Conservation (phyloP, 2,113 vertebrate species). For the Fulica atra region DNA sequence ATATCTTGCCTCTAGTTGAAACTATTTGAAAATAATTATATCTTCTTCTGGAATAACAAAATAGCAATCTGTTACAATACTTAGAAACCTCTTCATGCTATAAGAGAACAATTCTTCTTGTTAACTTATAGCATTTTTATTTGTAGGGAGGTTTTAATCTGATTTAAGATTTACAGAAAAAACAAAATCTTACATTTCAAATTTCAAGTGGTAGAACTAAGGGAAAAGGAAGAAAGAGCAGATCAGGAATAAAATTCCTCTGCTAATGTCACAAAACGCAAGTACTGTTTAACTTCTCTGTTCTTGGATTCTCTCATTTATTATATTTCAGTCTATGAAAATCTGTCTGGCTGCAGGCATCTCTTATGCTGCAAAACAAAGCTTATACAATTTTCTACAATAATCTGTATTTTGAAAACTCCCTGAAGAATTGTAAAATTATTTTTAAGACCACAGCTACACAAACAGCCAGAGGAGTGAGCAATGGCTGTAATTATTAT, state of each 20-base stretch:
- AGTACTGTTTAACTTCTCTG: not conserved
- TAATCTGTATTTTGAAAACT: not conserved
- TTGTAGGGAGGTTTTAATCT: not conserved
- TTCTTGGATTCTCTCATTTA: not conserved
- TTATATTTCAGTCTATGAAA: not conserved
- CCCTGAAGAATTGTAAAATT: not conserved
- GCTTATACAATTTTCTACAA: not conserved
- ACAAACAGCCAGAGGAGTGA: not conserved
- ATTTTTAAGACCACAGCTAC: not conserved
- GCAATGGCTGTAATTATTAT: not conserved
- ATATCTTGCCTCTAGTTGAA: not conserved
- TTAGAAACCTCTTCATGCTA: not conserved
- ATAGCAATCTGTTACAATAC: not conserved
- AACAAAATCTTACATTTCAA: not conserved
- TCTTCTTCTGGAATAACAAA: not conserved
- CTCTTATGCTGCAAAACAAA: not conserved
- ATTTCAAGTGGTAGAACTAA: not conserved
- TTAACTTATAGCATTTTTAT: not conserved
- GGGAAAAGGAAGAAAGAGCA: not conserved
- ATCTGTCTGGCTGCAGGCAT: not conserved
- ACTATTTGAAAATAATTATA: conserved; percentile 6
- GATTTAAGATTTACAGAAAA: not conserved
- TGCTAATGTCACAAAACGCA: not conserved
- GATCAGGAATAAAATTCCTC: not conserved
- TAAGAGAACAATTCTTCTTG: not conserved